Evolutionary conservation across 1,140 invertebrate genomes (phyloP).

Genomic region (Batillaria attramentaria): DNA sequence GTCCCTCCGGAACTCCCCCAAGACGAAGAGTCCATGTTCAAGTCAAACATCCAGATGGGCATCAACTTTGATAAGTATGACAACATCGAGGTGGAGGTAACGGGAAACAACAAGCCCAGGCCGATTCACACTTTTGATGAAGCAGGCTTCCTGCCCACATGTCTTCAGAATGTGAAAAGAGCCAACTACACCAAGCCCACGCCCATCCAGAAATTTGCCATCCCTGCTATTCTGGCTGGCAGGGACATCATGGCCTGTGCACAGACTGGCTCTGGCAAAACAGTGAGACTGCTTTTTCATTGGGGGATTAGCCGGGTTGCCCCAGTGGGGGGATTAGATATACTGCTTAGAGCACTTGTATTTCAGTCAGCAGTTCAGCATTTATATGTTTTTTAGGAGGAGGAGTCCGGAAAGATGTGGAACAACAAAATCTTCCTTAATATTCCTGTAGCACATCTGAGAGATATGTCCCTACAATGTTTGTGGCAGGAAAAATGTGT

Average conservation of each 20-base stretch:
- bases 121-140: constrained; percentile 82
- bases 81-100: constrained; percentile 84
- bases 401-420: too few species aligned
- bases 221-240: constrained; percentile 85
- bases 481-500: too few species aligned
- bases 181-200: constrained; percentile 90
- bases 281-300: constrained; percentile 73
- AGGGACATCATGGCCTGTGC: constrained; percentile 97
- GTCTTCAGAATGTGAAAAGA: constrained; percentile 85
- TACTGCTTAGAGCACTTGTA: background rate
- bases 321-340: too few species aligned
- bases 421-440: too few species aligned
- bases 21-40: constrained; percentile 79
- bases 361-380: background rate
- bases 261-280: constrained; percentile 98
- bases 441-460: too few species aligned
- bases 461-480: too few species aligned
- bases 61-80: constrained; percentile 94
- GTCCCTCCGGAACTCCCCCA: constrained; percentile 82
- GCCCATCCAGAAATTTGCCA: constrained; percentile 92
- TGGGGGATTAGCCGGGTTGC: too few species aligned
- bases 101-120: constrained; percentile 78
- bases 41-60: constrained; percentile 80
- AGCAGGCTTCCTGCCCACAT: constrained; percentile 78
- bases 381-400: too few species aligned